Evolutionary conservation across 2,888 invertebrate genomes (phyloP), one percentile per base, ranked within the genome.

Genomic region (Drosophila pullipes): DNA sequence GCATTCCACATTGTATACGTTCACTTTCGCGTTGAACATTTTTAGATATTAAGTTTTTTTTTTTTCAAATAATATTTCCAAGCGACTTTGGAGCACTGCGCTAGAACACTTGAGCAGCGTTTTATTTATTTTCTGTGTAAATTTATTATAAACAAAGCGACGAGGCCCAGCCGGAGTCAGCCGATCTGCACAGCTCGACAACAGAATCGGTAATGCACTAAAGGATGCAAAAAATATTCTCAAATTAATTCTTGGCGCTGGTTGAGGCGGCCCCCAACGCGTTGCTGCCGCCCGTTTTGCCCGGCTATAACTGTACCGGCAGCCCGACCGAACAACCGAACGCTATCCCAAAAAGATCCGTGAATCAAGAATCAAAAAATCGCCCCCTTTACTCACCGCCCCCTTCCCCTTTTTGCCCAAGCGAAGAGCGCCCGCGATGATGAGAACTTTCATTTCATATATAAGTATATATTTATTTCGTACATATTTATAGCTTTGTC

Each of bases 151-250:
- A 78, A 85, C 83, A 83, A 80, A 70, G 59, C 75, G 71, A 41
- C 74, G 76, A 60, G 67, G 55, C 50, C 78, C 60, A 83, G 79
- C 83, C 86, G 86, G 71, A 73, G 76, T 76, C 76, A 50, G 69
- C 68, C 87, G 92, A 92, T 93, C 92, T 91, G 91, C 81, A 91
- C 93, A 91, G 91, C 84, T 93, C 92, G 92, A 91, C 91, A 91
- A 92, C 93, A 92, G 91, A 93, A 92, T 90, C 91, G 92, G 92
- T 91, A 93, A 93, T 93, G 93, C 93, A 93, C 93, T 93, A 93
- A 93, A 92, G 93, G 93, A 93, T 93, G 93, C 93, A 93, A 93
- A 93, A 93, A 93, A 92, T 87, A 86, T 91, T 92, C 91, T 92
- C 92, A 90, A 93, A 78, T 78, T 78, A 79, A 78, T 78, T 80